Evolutionary conservation across 2,113 vertebrate species (phyloP), one percentile per base, ranked within the genome.

Genomic region (Cacatua alba): DNA sequence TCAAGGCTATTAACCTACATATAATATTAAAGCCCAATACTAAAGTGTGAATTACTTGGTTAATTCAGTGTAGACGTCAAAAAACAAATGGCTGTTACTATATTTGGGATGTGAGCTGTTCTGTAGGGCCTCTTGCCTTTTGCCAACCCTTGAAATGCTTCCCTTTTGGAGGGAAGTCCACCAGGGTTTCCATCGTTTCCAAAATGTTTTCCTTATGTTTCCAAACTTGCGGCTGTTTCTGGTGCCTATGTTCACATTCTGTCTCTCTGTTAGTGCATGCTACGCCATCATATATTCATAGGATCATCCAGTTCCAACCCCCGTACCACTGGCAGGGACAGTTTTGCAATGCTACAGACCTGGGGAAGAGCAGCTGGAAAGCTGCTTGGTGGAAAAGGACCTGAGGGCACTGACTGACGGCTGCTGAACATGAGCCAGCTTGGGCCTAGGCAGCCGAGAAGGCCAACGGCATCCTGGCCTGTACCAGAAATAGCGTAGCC

Each of bases 271-370:
- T 37, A 55, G 44, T 3, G 1, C 4, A 7, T 46, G 31, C n/a
- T 70, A 35, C 0, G 1, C 13, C 3, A 0, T 41, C 8, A 26
- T 2, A 28, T 44, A 69, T 23, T 60, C 2, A 2, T 24, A 17
- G 8, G 12, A 17, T 31, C 20, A 57, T 7, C 10, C 1, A 49
- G 52, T 35, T 49, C 24, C 13, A 71, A 10, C 0, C 3, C 19
- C 10, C 12, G 10, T 51, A 49, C 17, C 4, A 0, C 21, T 8
- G 44, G 37, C 48, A 62, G 23, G 49, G 35, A 6, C 33, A 23
- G 55, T 59, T 59, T 23, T n/a, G 55, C 55, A 59, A n/a, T 9
- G 20, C 55, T n/a, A 15, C 20, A 59, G 55, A 33, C 55, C 13
- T n/a, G 55, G 33, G 13, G 55, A 59, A n/a, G 20, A 59, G 19